phyloP scores from a whole-genome alignment of 2,113 vertebrate genomes.

The Picathartes gymnocephalus region DNA sequence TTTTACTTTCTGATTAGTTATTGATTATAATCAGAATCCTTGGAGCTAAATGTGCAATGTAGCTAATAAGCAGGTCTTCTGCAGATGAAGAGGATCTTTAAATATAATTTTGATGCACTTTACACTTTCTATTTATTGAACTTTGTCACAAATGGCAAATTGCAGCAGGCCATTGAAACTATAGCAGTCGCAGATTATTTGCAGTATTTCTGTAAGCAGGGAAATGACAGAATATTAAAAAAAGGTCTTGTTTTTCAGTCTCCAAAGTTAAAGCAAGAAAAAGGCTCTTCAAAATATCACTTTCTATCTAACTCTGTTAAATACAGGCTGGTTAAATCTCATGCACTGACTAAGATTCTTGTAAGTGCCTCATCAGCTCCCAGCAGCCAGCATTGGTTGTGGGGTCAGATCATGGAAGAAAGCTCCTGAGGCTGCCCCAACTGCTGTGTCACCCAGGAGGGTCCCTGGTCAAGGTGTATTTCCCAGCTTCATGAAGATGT shows the following conservation, averaged over 20 bases:
- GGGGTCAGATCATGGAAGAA: not conserved
- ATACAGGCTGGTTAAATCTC: not conserved
- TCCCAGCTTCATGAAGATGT: not conserved
- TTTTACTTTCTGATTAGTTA: slow-evolving; percentile 52
- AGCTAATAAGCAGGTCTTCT: not conserved
- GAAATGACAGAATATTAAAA: not conserved
- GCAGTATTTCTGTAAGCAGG: not conserved
- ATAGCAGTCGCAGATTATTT: not conserved
- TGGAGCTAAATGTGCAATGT: slow-evolving; percentile 30
- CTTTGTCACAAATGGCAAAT: slow-evolving; percentile 26
- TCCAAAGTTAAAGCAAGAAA: not conserved
- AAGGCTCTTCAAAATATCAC: not conserved
- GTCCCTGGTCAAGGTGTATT: not conserved
- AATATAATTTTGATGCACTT: slow-evolving; percentile 21
- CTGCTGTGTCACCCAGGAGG: not conserved
- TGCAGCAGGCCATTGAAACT: not conserved
- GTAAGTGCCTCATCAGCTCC: not conserved
- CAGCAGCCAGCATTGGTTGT: rapidly evolving
- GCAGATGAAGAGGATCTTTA: slow-evolving; percentile 20
- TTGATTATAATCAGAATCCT: slow-evolving; percentile 54
- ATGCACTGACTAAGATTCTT: not conserved
- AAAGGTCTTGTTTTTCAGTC: not conserved
- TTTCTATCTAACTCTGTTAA: not conserved
- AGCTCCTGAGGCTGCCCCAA: not conserved
- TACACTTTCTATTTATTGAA: slow-evolving; percentile 43